Evolutionary conservation across 2,113 vertebrate genomes (phyloP).

Genomic region (Lasiurus borealis): DNA sequence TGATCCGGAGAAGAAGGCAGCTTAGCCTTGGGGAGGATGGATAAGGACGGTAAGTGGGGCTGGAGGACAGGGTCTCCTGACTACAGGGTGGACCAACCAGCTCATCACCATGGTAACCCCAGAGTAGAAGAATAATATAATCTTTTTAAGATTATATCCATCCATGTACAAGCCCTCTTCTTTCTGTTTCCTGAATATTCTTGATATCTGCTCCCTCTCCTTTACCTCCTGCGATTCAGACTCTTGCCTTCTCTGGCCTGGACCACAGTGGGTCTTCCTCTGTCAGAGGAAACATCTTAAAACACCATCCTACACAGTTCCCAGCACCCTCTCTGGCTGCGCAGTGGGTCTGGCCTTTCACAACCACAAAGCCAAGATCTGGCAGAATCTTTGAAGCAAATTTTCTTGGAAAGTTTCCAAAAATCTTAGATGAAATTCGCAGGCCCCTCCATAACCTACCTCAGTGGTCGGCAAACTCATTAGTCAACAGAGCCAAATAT

Average conservation of each 20-base stretch:
- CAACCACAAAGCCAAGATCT: not conserved
- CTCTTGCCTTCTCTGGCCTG: not conserved
- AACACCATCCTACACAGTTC: not conserved
- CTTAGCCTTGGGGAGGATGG: slow-evolving; percentile 57
- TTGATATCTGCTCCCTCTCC: not conserved
- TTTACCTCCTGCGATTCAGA: not conserved
- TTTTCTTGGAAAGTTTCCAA: not conserved
- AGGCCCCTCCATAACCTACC: not conserved
- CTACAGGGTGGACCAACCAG: not conserved
- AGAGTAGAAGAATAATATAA: not conserved
- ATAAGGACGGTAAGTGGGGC: slow-evolving; percentile 66
- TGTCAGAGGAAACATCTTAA: not conserved
- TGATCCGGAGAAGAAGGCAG: not conserved
- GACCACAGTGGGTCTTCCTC: not conserved
- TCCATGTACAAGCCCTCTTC: not conserved
- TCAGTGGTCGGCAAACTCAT: too few species aligned
- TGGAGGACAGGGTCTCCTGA: not conserved
- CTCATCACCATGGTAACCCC: not conserved
- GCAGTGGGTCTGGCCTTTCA: too few species aligned
- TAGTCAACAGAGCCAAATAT: too few species aligned
- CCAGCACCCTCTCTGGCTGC: not conserved
- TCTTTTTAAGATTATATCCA: not conserved
- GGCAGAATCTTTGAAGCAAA: not conserved
- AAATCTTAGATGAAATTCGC: not conserved
- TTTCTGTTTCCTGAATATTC: not conserved